Evolutionary conservation across 2,797 vertebrate species (phyloP).

Genomic region (Chromis chromis): DNA sequence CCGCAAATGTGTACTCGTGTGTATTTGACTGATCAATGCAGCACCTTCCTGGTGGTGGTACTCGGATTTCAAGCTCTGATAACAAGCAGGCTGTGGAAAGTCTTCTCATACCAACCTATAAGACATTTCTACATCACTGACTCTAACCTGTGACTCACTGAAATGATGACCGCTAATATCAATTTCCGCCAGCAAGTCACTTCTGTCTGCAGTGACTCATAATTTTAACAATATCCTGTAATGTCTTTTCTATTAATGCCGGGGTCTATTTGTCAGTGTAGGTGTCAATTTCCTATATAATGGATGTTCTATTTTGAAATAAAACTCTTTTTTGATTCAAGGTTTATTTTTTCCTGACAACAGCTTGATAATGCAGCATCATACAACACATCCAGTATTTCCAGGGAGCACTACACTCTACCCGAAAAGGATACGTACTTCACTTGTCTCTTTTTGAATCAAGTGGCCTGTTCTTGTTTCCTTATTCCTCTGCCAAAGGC

Average conservation of each 20-base stretch:
- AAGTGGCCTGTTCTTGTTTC: conserved; percentile 3
- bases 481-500: conserved; percentile 3
- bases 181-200: not conserved
- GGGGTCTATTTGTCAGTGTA: conserved; percentile 8
- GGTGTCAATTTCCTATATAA: not conserved
- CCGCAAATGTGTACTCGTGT: too few species aligned
- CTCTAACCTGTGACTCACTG: not conserved
- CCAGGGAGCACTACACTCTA: conserved; percentile 1
- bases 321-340: not conserved
- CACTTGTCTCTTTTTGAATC: conserved; percentile 3
- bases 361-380: not conserved
- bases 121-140: not conserved
- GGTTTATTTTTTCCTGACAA: conserved; percentile 1
- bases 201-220: conserved; percentile 16
- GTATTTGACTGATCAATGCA: too few species aligned
- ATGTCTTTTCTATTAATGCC: conserved; percentile 7
- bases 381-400: conserved; percentile 22
- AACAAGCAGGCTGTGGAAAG: too few species aligned
- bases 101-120: not conserved
- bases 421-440: conserved; percentile 19
- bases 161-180: conserved; percentile 6
- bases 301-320: conserved; percentile 3
- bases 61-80: too few species aligned
- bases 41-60: too few species aligned
- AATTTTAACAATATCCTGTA: conserved; percentile 16